These are phyloP conservation scores for Lithophane leautieri DNA, from an alignment of 2,888 invertebrate genomes.

Conservation along the genomic window DNA sequence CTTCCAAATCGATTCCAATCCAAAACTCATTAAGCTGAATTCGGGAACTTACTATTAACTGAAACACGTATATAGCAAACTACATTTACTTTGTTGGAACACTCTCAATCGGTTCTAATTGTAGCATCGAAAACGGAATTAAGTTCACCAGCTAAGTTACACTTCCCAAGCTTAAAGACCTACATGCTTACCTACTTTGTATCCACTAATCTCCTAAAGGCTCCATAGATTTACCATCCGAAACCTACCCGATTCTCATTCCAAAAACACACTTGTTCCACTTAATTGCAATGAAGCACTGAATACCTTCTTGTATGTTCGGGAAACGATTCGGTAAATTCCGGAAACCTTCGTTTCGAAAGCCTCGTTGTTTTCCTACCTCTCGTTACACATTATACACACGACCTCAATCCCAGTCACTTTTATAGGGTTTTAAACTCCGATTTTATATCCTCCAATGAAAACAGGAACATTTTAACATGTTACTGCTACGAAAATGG, in stretches of 20 bases:
- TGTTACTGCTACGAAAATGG: conserved; percentile 72
- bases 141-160: conserved; percentile 15
- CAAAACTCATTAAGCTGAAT: conserved; percentile 24
- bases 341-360: conserved; percentile 10
- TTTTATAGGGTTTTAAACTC: conserved; percentile 74
- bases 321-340: not conserved
- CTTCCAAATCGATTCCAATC: conserved; percentile 15
- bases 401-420: conserved; percentile 70
- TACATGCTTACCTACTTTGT: conserved; percentile 14
- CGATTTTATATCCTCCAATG: conserved; percentile 74
- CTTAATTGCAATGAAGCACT: conserved; percentile 4
- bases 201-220: conserved; percentile 33
- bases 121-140: conserved; percentile 27
- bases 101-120: conserved; percentile 10
- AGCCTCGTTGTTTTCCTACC: conserved; percentile 13
- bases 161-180: conserved; percentile 23
- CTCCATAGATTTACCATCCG: not conserved
- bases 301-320: not conserved
- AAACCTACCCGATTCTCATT: not conserved
- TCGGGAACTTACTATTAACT: conserved; percentile 19
- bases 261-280: not conserved
- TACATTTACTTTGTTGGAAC: conserved; percentile 7
- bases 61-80: conserved; percentile 12
- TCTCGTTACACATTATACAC: conserved; percentile 46
- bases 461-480: conserved; percentile 73